These are phyloP conservation scores for Hippolais icterina DNA, from an alignment of 2,113 vertebrate species.

Conservation along the genomic window DNA sequence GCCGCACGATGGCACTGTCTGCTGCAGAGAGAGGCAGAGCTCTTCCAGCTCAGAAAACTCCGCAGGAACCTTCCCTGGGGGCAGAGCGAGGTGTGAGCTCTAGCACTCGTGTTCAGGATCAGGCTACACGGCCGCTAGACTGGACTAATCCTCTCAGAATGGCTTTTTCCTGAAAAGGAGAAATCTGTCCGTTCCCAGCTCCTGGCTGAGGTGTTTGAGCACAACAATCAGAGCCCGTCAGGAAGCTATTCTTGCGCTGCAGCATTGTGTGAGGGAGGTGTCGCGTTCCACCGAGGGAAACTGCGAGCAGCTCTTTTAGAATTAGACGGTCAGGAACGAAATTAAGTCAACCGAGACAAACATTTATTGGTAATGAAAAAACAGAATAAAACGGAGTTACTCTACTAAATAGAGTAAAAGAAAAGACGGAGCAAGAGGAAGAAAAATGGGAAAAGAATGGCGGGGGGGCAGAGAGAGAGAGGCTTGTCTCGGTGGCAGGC, in stretches of 20 bases:
- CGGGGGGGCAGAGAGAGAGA: accelerated
- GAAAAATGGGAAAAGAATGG: neutral
- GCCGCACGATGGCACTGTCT: neutral
- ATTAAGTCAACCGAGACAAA: neutral
- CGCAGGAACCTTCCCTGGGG: accelerated
- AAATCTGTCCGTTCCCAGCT: neutral
- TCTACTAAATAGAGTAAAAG: neutral
- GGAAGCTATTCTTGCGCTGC: neutral
- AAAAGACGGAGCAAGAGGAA: neutral
- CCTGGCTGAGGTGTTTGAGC: neutral
- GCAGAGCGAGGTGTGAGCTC: accelerated
- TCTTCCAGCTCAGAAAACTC: neutral
- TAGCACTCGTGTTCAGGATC: neutral
- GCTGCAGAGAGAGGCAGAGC: neutral
- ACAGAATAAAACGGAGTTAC: neutral
- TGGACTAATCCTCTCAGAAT: neutral
- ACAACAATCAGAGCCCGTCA: neutral
- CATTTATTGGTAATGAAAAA: neutral
- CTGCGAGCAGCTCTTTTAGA: neutral
- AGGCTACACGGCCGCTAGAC: neutral
- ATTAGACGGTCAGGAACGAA: neutral
- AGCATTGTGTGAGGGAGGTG: neutral
- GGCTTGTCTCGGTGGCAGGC: neutral
- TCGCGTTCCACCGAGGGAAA: neutral
- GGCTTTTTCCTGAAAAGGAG: neutral